Evolutionary conservation across 2,113 vertebrate species (phyloP).

Genomic region (rabbit (Oryctolagus cuniculus)): mOryCun1.1 NC_091441.1:81111001-81111500

Average conservation of each 20-base stretch:
- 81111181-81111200: no score
- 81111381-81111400: no score
- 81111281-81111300: no score
- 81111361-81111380: no score
- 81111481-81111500: background rate
- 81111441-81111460: accelerated
- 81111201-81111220: no score
- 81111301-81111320: no score
- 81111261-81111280: no score
- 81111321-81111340: no score
- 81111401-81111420: no score
- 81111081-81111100: background rate
- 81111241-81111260: no score
- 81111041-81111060: background rate
- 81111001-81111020: background rate
- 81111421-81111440: background rate
- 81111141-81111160: background rate
- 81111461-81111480: background rate
- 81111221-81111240: no score
- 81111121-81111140: background rate
- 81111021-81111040: background rate
- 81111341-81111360: no score
- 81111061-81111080: background rate
- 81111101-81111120: background rate
- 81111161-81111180: background rate